Evolutionary conservation across 2,888 invertebrate species (phyloP), one percentile per base, ranked within the genome.

Genomic region (Unio pictorum): DNA sequence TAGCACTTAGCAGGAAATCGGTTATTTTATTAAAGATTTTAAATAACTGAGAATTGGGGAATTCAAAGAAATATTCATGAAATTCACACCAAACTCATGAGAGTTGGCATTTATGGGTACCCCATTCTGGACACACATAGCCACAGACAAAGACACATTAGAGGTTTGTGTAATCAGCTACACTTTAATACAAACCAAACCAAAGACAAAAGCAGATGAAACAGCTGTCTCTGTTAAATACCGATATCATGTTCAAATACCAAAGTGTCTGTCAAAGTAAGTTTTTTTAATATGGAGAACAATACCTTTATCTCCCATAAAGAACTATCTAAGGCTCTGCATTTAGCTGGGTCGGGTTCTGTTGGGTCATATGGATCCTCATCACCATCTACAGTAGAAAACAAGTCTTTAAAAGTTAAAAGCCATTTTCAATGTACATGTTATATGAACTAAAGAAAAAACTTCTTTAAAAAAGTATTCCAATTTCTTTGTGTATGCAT

Each of bases 351-450:
- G 88, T 95, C 94, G 7, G 93, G 90, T 91, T 97, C 96, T 72
- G 94, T 93, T 92, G 94, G 94, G 75, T 95, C 92, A 91, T 94
- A 98, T 0, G 98, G 97, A 91, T 99, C 99, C 55, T 58, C 59
- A n/a, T 70, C 30, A 30, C 84, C 17, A 28, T 76, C 85, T 85
- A 73, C 55, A 70, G 72, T 18, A 55, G 58, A 34, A 61, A 65
- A 65, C 55, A 67, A 15, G 8, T 34, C 34, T 34, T 34, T 0
- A 34, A 34, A 34, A 4, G 45, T 45, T 4, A 67, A 34, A 18
- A 59, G 8, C 26, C 26, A 23, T 23, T 11, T 18, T 23, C 59
- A 59, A 18, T 23, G 26, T 59, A 18, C 11, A 18, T 58, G 5
- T 5, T 34, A 34, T 1, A 34, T 7, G 1, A 45, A 45, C 45